Conservation (phyloP, 2,113 vertebrate genomes). For the Cisticola juncidis region DNA sequence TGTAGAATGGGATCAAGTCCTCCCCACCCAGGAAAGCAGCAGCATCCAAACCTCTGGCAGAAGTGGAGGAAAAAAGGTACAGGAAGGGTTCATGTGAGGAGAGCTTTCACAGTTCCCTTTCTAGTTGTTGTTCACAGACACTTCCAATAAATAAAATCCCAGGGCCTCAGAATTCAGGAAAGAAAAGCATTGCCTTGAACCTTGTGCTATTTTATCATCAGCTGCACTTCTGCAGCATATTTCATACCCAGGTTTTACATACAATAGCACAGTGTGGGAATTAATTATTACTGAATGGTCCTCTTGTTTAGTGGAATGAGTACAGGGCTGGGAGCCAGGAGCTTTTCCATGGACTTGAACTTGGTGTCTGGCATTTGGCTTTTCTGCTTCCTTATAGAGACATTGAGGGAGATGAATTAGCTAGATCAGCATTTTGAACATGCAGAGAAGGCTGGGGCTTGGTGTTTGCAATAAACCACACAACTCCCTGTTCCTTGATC, state of each 20-base stretch:
- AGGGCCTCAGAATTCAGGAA: neutral
- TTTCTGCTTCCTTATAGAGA: constrained; percentile 63
- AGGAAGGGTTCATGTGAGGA: neutral
- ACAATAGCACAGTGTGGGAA: constrained; percentile 60
- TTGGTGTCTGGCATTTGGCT: constrained; percentile 52
- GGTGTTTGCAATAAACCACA: constrained; percentile 5
- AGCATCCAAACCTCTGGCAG: constrained; percentile 83
- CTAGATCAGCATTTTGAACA: constrained; percentile 50
- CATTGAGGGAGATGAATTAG: constrained; percentile 41
- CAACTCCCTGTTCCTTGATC: neutral
- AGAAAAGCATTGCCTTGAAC: neutral
- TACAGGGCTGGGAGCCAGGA: constrained; percentile 43
- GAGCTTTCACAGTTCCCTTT: neutral
- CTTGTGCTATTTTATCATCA: neutral
- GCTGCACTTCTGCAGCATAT: neutral
- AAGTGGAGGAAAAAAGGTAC: neutral
- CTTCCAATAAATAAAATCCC: neutral
- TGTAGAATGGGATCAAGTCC: constrained; percentile 86
- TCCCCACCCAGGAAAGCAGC: constrained; percentile 84
- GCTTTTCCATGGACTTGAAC: constrained; percentile 49
- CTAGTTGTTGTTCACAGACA: neutral
- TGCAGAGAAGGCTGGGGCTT: neutral
- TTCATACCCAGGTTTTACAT: constrained; percentile 58
- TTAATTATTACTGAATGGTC: constrained; percentile 52
- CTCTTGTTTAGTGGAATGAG: constrained; percentile 56